Percentiles rank a stretch among this genome's conserved stretches.
These are phyloP conservation scores for Coracopsis vasa DNA, from an alignment of 2,113 vertebrate species.

Conservation along the genomic window DNA sequence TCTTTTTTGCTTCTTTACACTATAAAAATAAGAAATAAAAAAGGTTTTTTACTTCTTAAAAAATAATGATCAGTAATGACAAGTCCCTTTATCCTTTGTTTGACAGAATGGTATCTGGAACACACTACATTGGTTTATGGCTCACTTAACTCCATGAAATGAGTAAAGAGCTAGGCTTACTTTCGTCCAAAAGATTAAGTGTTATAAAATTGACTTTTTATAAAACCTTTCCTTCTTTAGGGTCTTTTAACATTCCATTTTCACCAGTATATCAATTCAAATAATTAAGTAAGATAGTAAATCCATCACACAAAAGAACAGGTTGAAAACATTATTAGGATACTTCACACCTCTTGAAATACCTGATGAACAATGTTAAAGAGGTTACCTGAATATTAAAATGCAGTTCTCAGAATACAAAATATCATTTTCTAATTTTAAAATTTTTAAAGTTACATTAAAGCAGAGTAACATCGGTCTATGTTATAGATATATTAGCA, in stretches of 20 bases:
- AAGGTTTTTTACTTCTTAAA: not conserved
- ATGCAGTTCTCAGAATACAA: not conserved
- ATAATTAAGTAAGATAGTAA: not conserved
- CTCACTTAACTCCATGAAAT: not conserved
- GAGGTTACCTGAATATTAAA: not conserved
- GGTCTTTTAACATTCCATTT: not conserved
- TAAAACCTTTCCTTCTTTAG: not conserved
- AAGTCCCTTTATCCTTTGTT: not conserved
- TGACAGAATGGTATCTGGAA: not conserved
- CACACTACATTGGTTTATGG: not conserved
- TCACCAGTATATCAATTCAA: not conserved
- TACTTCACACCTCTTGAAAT: not conserved
- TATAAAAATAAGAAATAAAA: not conserved
- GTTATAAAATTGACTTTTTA: not conserved
- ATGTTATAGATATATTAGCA: not conserved
- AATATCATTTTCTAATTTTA: not conserved
- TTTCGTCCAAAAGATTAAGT: not conserved
- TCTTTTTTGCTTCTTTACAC: not conserved
- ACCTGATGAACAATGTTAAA: not conserved
- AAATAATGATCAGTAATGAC: not conserved
- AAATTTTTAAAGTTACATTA: not conserved
- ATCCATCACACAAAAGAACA: not conserved
- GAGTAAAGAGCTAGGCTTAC: not conserved
- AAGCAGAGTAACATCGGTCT: not conserved
- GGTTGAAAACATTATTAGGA: not conserved